Conservation (phyloP, 2,888 invertebrate genomes). For the Hydropsyche betteni region DNA sequence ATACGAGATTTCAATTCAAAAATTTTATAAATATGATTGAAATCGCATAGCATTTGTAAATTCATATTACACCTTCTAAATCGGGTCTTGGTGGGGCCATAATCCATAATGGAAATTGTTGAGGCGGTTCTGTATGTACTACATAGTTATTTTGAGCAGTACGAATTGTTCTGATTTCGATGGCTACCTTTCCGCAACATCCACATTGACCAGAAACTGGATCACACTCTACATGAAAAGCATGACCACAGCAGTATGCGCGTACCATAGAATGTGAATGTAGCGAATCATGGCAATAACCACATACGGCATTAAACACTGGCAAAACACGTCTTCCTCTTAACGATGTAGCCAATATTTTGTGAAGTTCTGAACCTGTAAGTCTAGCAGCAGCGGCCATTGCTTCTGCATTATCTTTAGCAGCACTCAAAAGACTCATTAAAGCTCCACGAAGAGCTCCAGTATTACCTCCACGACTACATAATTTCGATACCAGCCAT, state of each 20-base stretch:
- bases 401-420: slow-evolving; percentile 48
- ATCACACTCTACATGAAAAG: slow-evolving; percentile 60
- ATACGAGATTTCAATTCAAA: too few species aligned
- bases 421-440: slow-evolving; percentile 46
- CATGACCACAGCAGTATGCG: slow-evolving; percentile 54
- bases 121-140: slow-evolving; percentile 53
- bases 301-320: slow-evolving; percentile 42
- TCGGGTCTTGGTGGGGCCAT: slow-evolving; percentile 62
- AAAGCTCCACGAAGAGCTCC: slow-evolving; percentile 49
- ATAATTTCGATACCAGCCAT: slow-evolving; percentile 56
- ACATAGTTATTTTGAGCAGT: slow-evolving; percentile 54
- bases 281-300: slow-evolving; percentile 47
- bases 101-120: slow-evolving; percentile 55
- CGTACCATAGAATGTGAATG: slow-evolving; percentile 51
- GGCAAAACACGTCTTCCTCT: slow-evolving; percentile 46
- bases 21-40: background rate
- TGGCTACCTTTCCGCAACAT: slow-evolving; percentile 55
- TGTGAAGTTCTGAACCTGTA: slow-evolving; percentile 50
- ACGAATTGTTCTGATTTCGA: slow-evolving; percentile 45
- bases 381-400: slow-evolving; percentile 52
- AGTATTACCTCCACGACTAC: slow-evolving; percentile 52
- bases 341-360: slow-evolving; percentile 54
- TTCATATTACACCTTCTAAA: slow-evolving; percentile 60
- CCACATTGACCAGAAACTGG: slow-evolving; percentile 55
- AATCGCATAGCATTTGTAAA: slow-evolving; percentile 6